Conservation (phyloP, 2,797 vertebrate species). For the Coregonus suidteri region DNA sequence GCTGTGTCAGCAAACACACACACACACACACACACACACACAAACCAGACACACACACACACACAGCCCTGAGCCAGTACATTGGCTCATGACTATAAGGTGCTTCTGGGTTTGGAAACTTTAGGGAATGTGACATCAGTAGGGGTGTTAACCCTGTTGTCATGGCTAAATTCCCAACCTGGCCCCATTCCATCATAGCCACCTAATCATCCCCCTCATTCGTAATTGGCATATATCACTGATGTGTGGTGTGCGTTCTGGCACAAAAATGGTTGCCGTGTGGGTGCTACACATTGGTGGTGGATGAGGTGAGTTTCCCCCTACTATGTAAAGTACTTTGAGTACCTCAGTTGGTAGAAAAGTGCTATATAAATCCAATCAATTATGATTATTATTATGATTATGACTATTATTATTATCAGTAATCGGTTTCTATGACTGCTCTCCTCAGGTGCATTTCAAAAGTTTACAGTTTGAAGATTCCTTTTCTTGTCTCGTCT, state of each 20-base stretch:
- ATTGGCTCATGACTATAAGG: not conserved
- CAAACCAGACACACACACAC: not conserved
- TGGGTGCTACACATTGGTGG: no score
- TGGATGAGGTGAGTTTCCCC: no score
- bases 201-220: no score
- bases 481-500: not conserved
- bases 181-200: no score
- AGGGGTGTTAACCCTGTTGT: not conserved
- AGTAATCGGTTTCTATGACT: conserved; percentile 33
- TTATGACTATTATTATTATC: not conserved
- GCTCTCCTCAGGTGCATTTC: not conserved
- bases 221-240: no score
- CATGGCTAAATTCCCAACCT: no score
- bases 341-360: no score
- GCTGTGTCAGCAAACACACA: conserved; percentile 20
- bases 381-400: no score
- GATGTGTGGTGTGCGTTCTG: no score
- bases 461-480: not conserved
- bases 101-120: not conserved
- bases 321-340: no score
- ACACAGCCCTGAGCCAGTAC: not conserved
- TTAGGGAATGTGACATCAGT: conserved; percentile 5
- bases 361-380: no score
- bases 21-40: conserved; percentile 14
- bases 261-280: no score